phyloP scores from a whole-genome alignment of 2,888 invertebrate genomes.

The Synergus laeviventris region DNA sequence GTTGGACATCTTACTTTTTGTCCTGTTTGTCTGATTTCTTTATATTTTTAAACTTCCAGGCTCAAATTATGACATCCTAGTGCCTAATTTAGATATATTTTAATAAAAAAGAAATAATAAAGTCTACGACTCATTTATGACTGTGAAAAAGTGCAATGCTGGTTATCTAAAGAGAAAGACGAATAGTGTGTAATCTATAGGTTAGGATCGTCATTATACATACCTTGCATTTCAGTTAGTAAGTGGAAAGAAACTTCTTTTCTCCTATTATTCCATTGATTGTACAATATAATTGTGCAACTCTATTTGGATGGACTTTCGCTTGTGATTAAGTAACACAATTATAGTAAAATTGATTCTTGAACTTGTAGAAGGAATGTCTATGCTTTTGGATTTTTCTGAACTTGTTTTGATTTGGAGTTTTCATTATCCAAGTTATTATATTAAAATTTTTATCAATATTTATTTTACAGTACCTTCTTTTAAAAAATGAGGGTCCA shows the following conservation, averaged over 20 bases:
- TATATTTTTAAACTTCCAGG: neutral
- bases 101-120: neutral
- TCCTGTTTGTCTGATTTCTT: neutral
- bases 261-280: neutral
- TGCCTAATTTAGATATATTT: neutral
- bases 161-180: neutral
- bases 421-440: too few relatives aligned
- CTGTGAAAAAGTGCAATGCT: neutral
- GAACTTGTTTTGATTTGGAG: neutral
- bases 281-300: neutral
- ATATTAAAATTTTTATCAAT: neutral
- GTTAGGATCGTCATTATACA: conserved; percentile 7
- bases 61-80: neutral
- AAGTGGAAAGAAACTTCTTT: conserved; percentile 1
- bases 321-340: neutral
- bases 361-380: neutral
- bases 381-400: neutral
- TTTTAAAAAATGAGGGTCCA: conserved; percentile 24
- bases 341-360: neutral
- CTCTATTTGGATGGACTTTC: neutral
- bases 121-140: neutral
- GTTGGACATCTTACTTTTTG: too few relatives aligned
- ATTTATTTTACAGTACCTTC: neutral
- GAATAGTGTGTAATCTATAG: neutral
- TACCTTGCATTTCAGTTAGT: neutral